Evolutionary conservation across 2,888 invertebrate genomes (phyloP).

Genomic region (Microplitis deprimator): DNA sequence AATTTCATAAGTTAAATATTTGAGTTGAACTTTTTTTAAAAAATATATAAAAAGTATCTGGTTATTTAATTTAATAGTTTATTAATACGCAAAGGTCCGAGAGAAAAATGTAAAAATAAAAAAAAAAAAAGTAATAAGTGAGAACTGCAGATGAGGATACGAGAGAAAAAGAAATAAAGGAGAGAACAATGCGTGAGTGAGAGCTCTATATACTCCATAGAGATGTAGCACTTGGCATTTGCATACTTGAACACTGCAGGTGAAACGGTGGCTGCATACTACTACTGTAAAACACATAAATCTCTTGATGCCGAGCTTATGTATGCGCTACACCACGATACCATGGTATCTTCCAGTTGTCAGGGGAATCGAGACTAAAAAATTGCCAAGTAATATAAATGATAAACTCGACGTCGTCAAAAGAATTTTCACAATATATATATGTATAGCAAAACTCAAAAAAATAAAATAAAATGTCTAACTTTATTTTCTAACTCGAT

Average conservation of each 20-base stretch:
- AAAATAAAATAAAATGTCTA: too few species aligned
- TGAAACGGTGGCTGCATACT: constrained; percentile 47
- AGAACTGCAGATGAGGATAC: neutral
- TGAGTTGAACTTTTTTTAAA: too few species aligned
- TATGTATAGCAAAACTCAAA: neutral
- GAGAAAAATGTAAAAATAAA: constrained; percentile 30
- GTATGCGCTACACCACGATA: constrained; percentile 4
- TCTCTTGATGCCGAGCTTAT: constrained; percentile 44
- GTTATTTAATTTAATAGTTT: too few species aligned
- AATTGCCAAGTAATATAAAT: constrained; percentile 21
- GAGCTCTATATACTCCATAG: constrained; percentile 31
- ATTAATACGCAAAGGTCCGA: constrained; percentile 10
- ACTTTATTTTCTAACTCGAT: constrained; percentile 47
- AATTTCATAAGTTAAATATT: too few species aligned
- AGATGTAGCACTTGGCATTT: constrained; percentile 51
- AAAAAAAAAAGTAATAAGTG: neutral
- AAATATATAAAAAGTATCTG: too few species aligned
- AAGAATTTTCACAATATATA: constrained; percentile 11
- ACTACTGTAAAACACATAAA: constrained; percentile 52
- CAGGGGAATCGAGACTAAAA: constrained; percentile 37
- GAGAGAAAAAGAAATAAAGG: constrained; percentile 32
- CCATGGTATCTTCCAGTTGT: constrained; percentile 24
- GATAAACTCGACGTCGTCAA: constrained; percentile 18
- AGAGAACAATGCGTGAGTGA: constrained; percentile 41
- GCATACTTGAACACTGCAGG: constrained; percentile 55